These are phyloP conservation scores for Philotrypesis tridentata DNA, from an alignment of 1,140 invertebrate species.

Conservation along the genomic window DNA sequence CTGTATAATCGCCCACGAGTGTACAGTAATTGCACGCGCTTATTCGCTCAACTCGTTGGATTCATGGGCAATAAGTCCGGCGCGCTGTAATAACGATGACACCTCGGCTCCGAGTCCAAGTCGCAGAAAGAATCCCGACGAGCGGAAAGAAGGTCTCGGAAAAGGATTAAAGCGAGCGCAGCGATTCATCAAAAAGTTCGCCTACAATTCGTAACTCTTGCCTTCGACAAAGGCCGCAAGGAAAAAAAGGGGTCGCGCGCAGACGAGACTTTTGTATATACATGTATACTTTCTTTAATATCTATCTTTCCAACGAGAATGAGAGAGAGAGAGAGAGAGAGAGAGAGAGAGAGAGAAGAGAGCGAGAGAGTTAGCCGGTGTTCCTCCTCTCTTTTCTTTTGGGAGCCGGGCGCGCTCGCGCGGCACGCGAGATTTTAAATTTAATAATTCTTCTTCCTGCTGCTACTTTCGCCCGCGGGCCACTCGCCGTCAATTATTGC, in stretches of 20 bases:
- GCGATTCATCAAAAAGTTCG: conserved; percentile 58
- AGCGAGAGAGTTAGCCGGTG: neutral
- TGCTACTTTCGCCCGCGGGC: conserved; percentile 23
- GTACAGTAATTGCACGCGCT: conserved; percentile 12
- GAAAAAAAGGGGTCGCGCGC: conserved; percentile 14
- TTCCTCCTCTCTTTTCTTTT: conserved; percentile 45
- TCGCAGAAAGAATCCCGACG: conserved; percentile 17
- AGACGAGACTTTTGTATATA: neutral
- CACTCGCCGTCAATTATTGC: conserved; percentile 47
- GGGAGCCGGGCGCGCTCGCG: conserved; percentile 30
- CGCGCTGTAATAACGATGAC: conserved; percentile 25
- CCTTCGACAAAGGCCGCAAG: conserved; percentile 49
- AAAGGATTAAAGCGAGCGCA: conserved; percentile 44
- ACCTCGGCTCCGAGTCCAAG: neutral
- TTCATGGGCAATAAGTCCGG: conserved; percentile 7
- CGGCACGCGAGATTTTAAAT: conserved; percentile 60
- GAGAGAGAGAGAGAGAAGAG: too few relatives aligned
- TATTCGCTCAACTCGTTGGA: neutral
- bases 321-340: too few relatives aligned
- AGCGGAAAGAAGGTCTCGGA: neutral
- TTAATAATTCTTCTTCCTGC: conserved; percentile 57
- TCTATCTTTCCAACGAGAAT: conserved; percentile 14
- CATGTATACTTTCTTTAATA: neutral
- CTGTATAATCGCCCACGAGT: too few relatives aligned
- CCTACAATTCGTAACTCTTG: conserved; percentile 58